These are phyloP conservation scores for Crotophaga sulcirostris DNA, from an alignment of 2,113 vertebrate species.

Conservation along the genomic window DNA sequence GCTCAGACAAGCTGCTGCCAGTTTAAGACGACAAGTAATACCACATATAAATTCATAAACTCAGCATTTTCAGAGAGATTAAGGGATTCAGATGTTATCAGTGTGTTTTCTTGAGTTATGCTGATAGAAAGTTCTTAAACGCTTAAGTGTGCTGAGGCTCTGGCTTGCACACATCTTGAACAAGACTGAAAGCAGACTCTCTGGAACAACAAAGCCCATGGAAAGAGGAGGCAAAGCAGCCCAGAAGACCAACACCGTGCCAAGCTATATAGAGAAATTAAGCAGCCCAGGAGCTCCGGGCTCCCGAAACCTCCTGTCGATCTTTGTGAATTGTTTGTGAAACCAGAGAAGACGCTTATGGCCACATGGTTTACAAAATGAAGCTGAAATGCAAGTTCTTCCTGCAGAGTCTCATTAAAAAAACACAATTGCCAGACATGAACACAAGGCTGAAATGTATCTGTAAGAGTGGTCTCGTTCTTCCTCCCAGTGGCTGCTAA, in stretches of 20 bases:
- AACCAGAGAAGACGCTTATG: not conserved
- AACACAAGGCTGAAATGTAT: not conserved
- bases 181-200: not conserved
- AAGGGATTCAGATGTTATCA: not conserved
- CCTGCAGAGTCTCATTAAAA: not conserved
- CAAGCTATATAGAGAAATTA: not conserved
- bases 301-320: not conserved
- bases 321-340: not conserved
- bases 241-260: not conserved
- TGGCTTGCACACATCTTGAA: not conserved
- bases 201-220: not conserved
- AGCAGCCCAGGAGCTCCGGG: not conserved
- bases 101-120: not conserved
- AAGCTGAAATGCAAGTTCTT: fast-evolving
- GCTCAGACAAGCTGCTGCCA: not conserved
- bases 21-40: not conserved
- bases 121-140: not conserved
- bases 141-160: not conserved
- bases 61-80: not conserved
- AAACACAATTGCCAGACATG: not conserved
- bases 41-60: not conserved
- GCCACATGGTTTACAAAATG: fast-evolving
- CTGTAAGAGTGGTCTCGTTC: fast-evolving
- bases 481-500: not conserved
- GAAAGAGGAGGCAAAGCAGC: not conserved